A percentile compares a stretch with the other conserved stretches of the same genome.
Conservation (phyloP, 2,113 vertebrate genomes). For the Clupea harengus region DNA sequence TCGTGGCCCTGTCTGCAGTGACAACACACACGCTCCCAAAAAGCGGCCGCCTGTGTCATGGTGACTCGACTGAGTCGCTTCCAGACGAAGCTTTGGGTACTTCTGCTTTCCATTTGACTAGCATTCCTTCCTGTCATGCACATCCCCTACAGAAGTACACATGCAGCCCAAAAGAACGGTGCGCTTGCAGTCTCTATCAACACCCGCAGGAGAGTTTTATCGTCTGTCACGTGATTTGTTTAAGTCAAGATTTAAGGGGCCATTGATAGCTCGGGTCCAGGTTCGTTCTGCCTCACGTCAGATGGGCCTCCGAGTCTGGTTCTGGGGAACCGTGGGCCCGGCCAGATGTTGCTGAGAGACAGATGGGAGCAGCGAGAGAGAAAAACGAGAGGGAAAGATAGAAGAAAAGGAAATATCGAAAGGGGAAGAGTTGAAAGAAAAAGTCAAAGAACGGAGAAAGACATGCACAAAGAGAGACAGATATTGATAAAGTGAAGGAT, state of each 20-base stretch:
- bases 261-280: not conserved
- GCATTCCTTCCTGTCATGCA: not conserved
- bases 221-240: not conserved
- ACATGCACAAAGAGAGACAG: not conserved
- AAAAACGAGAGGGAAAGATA: not conserved
- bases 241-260: not conserved
- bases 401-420: not conserved
- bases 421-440: not conserved
- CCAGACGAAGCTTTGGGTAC: not conserved
- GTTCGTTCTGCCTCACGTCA: constrained; percentile 5
- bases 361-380: not conserved
- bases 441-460: not conserved
- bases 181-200: not conserved
- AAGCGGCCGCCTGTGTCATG: not conserved
- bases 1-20: not conserved
- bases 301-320: not conserved
- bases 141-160: not conserved
- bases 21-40: not conserved
- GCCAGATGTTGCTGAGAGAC: constrained; percentile 11
- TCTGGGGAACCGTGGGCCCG: not conserved
- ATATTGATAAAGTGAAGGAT: constrained; percentile 20
- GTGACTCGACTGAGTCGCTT: not conserved
- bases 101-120: not conserved
- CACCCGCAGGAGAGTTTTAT: not conserved
- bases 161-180: not conserved